These are phyloP conservation scores for Antheraea mylitta DNA, from an alignment of 1,140 invertebrate species.

Conservation along the genomic window DNA sequence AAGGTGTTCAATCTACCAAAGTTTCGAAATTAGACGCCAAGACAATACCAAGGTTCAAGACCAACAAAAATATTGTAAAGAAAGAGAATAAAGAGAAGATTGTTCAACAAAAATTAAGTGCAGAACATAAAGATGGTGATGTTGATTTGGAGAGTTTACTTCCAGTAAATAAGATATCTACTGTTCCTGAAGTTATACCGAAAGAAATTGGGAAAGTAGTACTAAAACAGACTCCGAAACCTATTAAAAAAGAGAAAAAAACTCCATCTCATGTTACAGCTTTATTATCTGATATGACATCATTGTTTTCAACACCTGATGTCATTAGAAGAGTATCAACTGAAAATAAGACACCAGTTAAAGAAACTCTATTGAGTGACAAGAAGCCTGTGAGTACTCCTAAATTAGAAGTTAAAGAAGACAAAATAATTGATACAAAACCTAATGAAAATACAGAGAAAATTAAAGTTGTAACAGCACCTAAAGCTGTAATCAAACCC, in stretches of 20 bases:
- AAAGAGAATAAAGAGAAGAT: constrained; percentile 64
- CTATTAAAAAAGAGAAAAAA: constrained; percentile 85
- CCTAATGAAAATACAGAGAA: constrained; percentile 33
- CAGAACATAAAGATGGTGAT: constrained; percentile 44
- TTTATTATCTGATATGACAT: constrained; percentile 81
- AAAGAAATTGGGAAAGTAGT: constrained; percentile 51
- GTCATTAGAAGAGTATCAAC: constrained; percentile 84
- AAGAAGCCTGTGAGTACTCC: constrained; percentile 50
- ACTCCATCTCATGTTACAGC: constrained; percentile 81
- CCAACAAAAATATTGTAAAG: constrained; percentile 51
- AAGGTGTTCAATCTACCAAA: constrained; percentile 39
- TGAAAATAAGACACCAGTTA: constrained; percentile 61
- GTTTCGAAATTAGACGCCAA: constrained; percentile 45
- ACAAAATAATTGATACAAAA: constrained; percentile 34
- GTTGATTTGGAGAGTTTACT: constrained; percentile 40
- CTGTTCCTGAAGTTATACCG: constrained; percentile 6
- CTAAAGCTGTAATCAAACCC: constrained; percentile 53
- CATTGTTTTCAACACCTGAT: constrained; percentile 88
- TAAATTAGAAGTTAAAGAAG: constrained; percentile 36
- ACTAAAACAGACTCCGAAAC: constrained; percentile 62
- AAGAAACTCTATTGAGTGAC: constrained; percentile 29
- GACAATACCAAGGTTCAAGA: constrained; percentile 46
- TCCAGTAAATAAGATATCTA: constrained; percentile 34
- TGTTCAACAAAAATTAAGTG: constrained; percentile 38
- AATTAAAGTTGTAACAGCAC: constrained; percentile 34